Conservation (phyloP, 2,888 invertebrate genomes). For the Thyatira batis region DNA sequence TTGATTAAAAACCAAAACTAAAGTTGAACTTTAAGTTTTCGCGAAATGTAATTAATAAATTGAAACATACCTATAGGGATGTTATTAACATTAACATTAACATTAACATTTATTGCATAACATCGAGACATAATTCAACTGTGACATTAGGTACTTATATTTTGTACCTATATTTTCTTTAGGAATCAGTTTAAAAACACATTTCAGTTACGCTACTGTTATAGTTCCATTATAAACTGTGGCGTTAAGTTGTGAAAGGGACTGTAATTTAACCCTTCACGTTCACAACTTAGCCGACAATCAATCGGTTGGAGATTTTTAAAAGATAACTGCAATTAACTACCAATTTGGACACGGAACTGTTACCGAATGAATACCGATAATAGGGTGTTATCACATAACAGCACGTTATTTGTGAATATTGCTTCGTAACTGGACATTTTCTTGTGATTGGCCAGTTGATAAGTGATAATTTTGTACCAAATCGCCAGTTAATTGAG, state of each 20-base stretch:
- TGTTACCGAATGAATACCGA: not conserved
- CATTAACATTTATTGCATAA: too few relatives aligned
- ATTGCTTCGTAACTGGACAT: not conserved
- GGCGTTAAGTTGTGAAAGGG: constrained; percentile 33
- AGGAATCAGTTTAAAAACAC: too few relatives aligned
- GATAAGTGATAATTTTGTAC: not conserved
- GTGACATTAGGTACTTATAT: too few relatives aligned
- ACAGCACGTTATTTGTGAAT: not conserved
- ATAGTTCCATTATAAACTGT: not conserved
- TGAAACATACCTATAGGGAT: too few relatives aligned
- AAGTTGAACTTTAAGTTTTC: too few relatives aligned
- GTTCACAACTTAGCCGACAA: constrained; percentile 50
- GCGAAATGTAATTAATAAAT: too few relatives aligned
- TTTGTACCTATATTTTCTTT: too few relatives aligned
- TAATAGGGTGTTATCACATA: not conserved
- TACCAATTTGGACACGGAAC: constrained; percentile 31
- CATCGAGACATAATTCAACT: too few relatives aligned
- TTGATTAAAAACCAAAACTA: too few relatives aligned
- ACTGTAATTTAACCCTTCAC: constrained; percentile 48
- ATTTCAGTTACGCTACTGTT: not conserved
- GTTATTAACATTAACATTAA: not conserved
- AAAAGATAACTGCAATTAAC: constrained; percentile 50
- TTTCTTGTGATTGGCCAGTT: not conserved
- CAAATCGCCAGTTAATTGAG: not conserved
- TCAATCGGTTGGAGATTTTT: constrained; percentile 58